Evolutionary conservation across 2,113 vertebrate species (phyloP), one percentile per base, ranked within the genome.

Genomic region (Oryzias javanicus): DNA sequence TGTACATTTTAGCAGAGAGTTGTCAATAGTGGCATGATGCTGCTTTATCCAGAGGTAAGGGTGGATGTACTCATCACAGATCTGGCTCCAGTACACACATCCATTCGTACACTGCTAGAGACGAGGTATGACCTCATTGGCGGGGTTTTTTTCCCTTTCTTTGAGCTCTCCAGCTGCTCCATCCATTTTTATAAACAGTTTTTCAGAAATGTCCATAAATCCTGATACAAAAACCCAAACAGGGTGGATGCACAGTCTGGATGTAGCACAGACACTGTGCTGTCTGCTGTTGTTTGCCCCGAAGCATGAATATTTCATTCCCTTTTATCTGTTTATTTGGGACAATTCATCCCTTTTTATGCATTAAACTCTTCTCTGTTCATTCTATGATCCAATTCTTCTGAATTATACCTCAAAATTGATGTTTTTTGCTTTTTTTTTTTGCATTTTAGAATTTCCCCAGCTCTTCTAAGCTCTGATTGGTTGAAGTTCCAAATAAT

Each of bases 21-120:
- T 55, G 70, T 52, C 48, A 60, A 80, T 27, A 60, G 48, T 55
- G 50, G 70, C 57, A 19, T 25, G 25, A 55, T 60, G 22, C 16
- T 52, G 44, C n/a, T 20, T n/a, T 51, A 22, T 52, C 67, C 53
- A 16, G 61, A 48, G 62, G 61, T 76, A 72, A 76, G 41, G 22
- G 61, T 46, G 42, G 14, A 25, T 57, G 24, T 35, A 14, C 46
- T 27, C 16, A 8, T 63, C 45, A 48, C 57, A 72, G 46, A 79
- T 69, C 25, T 50, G 52, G 29, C 52, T 49, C 24, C 0, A 19
- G 22, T 27, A 42, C 6, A n/a, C 51, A 54, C 4, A 17, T 7
- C 41, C 40, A 18, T 44, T 48, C 25, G 24, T 45, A 44, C 19
- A 42, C 4, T 10, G 20, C 15, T 18, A 45, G 14, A 45, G 40